phyloP scores from a whole-genome alignment of 1,140 invertebrate species.

The Magallana angulata region DNA sequence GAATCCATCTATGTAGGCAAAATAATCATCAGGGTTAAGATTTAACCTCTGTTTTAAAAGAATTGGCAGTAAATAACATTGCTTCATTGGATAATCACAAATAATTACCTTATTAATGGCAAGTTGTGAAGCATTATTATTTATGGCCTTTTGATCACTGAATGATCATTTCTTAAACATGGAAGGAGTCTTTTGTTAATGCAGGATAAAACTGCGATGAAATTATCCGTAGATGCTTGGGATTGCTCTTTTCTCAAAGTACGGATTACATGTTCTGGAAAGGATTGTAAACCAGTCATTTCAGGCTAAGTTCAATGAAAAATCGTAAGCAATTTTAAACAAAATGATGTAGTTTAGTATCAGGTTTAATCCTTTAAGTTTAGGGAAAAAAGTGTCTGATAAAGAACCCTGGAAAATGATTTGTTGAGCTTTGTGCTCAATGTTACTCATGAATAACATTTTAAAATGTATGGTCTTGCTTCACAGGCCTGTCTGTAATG shows the following conservation, averaged over 20 bases:
- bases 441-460: background rate
- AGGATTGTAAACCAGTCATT: background rate
- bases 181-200: background rate
- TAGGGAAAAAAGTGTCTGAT: background rate
- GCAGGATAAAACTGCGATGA: background rate
- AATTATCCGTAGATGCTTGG: background rate
- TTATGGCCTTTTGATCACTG: background rate
- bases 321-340: too few species aligned
- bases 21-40: slow-evolving; percentile 1
- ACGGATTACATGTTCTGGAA: background rate
- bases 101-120: background rate
- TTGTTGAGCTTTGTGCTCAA: background rate
- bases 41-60: background rate
- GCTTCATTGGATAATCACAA: background rate
- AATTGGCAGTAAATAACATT: background rate
- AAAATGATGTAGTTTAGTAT: too few species aligned
- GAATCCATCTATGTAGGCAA: slow-evolving; percentile 22
- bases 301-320: background rate
- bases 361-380: background rate
- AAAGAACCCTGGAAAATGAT: background rate
- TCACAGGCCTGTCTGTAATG: background rate
- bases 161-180: background rate
- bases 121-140: background rate
- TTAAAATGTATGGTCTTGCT: background rate
- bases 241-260: background rate